phyloP scores from a whole-genome alignment of 2,797 vertebrate genomes.

The Danio kyathit region DNA sequence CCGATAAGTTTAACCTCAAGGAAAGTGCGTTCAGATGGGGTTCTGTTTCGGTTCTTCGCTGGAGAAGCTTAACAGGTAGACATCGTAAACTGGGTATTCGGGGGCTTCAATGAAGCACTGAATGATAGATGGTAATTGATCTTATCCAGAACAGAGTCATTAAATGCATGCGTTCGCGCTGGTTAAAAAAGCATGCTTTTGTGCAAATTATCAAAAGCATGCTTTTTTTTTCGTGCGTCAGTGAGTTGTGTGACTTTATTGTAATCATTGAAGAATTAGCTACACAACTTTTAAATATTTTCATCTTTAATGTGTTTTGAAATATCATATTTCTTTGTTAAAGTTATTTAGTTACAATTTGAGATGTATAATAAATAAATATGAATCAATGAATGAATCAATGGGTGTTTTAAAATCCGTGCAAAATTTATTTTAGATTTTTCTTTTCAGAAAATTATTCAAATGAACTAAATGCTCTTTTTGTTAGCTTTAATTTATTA shows the following conservation, averaged over 20 bases:
- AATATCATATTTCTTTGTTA: neutral
- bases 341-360: neutral
- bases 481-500: neutral
- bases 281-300: neutral
- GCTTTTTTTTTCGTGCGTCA: constrained; percentile 52
- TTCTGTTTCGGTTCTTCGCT: constrained; percentile 67
- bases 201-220: neutral
- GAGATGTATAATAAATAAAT: neutral
- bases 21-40: constrained; percentile 59
- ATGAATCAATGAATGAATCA: too few species aligned
- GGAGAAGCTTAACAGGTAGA: constrained; percentile 72
- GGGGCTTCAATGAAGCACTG: neutral
- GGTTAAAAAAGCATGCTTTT: neutral
- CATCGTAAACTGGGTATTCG: neutral
- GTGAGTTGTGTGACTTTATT: neutral
- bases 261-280: neutral
- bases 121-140: neutral
- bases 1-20: constrained; percentile 68
- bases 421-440: too few species aligned
- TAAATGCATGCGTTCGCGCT: neutral
- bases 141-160: neutral
- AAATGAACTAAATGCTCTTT: neutral
- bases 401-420: too few species aligned
- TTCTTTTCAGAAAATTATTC: neutral
- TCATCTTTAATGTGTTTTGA: neutral